Evolutionary conservation across 2,888 invertebrate species (phyloP).

Genomic region (Zygogramma bicolorata): DNA sequence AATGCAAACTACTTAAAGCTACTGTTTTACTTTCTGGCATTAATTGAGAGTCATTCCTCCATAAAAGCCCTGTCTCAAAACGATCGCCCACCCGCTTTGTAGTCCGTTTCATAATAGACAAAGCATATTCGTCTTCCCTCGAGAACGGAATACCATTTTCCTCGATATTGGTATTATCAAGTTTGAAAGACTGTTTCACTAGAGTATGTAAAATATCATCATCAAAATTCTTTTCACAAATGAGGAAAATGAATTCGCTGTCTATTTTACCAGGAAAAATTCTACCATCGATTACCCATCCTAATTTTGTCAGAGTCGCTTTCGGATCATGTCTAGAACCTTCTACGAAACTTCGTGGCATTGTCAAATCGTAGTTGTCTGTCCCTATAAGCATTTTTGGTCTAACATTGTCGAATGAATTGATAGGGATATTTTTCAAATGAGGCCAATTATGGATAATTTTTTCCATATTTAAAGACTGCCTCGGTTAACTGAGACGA

Average conservation of each 20-base stretch:
- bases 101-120: neutral
- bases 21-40: neutral
- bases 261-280: neutral
- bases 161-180: neutral
- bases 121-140: neutral
- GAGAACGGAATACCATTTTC: neutral
- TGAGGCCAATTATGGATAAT: neutral
- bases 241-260: neutral
- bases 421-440: neutral
- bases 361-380: neutral
- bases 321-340: neutral
- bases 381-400: neutral
- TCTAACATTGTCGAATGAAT: neutral
- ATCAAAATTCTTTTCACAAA: neutral
- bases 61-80: neutral
- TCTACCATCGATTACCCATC: neutral
- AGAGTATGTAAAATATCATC: neutral
- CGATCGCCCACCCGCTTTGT: neutral
- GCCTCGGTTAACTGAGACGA: slow-evolving; percentile 22
- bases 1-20: neutral
- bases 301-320: neutral
- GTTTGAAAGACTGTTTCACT: neutral
- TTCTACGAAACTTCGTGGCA: neutral
- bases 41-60: neutral
- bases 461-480: slow-evolving; percentile 4